A percentile compares a stretch with the other conserved stretches of the same genome.
Conservation (phyloP, 2,888 invertebrate genomes). For the Scaptomyza caliginosa region DNA sequence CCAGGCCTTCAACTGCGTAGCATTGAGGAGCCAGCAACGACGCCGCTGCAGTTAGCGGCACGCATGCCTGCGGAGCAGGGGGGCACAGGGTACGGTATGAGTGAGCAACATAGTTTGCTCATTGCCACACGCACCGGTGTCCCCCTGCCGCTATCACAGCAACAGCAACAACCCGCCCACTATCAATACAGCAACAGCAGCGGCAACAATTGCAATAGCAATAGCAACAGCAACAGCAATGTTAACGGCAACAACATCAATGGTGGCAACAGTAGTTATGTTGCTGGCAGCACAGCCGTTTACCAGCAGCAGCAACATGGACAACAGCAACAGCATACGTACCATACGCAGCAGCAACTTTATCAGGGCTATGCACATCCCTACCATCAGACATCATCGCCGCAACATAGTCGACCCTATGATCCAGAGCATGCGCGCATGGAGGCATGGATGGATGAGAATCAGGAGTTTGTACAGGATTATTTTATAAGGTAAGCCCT, state of each 20-base stretch:
- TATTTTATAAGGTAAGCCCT: slow-evolving; percentile 93
- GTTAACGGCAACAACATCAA: slow-evolving; percentile 20
- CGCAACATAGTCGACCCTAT: slow-evolving; percentile 85
- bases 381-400: slow-evolving; percentile 63
- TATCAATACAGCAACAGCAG: slow-evolving; percentile 45
- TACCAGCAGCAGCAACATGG: slow-evolving; percentile 44
- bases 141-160: slow-evolving; percentile 83
- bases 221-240: slow-evolving; percentile 9
- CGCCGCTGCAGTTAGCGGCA: slow-evolving; percentile 79
- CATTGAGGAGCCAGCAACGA: slow-evolving; percentile 91
- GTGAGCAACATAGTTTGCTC: slow-evolving; percentile 85
- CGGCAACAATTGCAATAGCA: slow-evolving; percentile 25
- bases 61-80: slow-evolving; percentile 87
- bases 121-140: slow-evolving; percentile 84
- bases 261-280: slow-evolving; percentile 30
- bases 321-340: slow-evolving; percentile 44
- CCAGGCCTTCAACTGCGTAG: slow-evolving; percentile 93
- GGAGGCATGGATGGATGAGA: slow-evolving; percentile 98
- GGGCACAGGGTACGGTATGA: slow-evolving; percentile 86
- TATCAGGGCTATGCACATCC: slow-evolving; percentile 61
- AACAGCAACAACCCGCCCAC: slow-evolving; percentile 69
- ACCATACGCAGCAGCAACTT: slow-evolving; percentile 50
- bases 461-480: slow-evolving; percentile 97
- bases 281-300: slow-evolving; percentile 68
- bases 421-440: slow-evolving; percentile 95